Evolutionary conservation across 2,888 invertebrate genomes (phyloP).

Genomic region (Hypomecis atomaria): DNA sequence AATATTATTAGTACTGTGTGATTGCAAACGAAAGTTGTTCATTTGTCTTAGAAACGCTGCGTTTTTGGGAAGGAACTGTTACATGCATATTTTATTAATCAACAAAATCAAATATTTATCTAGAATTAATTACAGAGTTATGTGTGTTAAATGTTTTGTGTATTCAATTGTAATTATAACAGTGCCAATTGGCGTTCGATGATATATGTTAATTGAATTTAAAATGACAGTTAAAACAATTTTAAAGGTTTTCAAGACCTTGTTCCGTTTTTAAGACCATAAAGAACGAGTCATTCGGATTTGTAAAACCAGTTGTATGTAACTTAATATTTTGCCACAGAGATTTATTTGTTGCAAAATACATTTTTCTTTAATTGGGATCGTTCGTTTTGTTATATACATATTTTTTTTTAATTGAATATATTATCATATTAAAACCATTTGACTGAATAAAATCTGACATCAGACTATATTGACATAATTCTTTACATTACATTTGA

Average conservation of each 20-base stretch:
- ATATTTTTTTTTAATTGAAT: neutral
- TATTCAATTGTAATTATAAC: conserved; percentile 15
- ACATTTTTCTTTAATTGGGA: no score
- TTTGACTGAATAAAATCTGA: no score
- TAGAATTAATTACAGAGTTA: conserved; percentile 29
- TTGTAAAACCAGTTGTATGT: no score
- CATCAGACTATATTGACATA: no score
- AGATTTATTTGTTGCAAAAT: no score
- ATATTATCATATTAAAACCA: neutral
- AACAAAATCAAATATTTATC: conserved; percentile 26
- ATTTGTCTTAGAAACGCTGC: conserved; percentile 71
- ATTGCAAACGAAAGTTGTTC: conserved; percentile 80
- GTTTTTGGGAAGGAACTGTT: conserved; percentile 60
- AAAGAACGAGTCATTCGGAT: neutral
- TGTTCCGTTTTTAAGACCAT: neutral
- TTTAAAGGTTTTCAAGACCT: no score
- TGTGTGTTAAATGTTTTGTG: conserved; percentile 18
- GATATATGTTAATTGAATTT: conserved; percentile 10
- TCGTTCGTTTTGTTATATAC: no score
- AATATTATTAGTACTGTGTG: conserved; percentile 82
- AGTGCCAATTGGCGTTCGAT: conserved; percentile 11
- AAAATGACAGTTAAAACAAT: conserved; percentile 6
- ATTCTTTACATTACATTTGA: no score
- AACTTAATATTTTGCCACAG: no score
- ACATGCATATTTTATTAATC: conserved; percentile 39